phyloP scores from a whole-genome alignment of 2,113 vertebrate species.

The Sinocyclocheilus anshuiensis region DNA sequence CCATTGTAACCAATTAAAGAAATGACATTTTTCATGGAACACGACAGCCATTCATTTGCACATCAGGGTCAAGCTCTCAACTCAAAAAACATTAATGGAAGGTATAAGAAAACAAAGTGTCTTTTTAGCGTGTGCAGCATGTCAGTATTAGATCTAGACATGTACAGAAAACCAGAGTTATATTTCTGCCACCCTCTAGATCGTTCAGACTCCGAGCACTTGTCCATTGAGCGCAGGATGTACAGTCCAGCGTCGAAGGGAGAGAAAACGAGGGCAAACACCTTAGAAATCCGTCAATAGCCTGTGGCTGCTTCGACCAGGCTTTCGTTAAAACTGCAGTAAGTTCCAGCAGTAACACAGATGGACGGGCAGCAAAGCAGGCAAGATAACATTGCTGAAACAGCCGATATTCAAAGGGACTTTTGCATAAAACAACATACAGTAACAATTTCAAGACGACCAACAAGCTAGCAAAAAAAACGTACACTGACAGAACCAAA shows the following conservation, averaged over 20 bases:
- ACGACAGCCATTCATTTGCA: slow-evolving; percentile 2
- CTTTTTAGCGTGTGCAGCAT: neutral
- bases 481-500: neutral
- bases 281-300: neutral
- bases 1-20: neutral
- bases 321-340: neutral
- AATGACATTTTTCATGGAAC: neutral
- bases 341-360: neutral
- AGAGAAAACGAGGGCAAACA: neutral
- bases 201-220: neutral
- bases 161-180: neutral
- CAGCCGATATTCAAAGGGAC: neutral
- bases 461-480: neutral
- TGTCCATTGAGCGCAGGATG: neutral
- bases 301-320: neutral
- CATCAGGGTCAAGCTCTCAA: neutral
- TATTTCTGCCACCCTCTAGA: neutral
- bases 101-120: neutral
- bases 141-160: neutral
- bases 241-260: neutral
- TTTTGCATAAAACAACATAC: slow-evolving; percentile 32
- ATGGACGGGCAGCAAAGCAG: neutral
- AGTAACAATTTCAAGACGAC: neutral
- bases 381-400: slow-evolving; percentile 2
- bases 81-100: neutral